These are phyloP conservation scores for Nemurella pictetii DNA, from an alignment of 2,888 invertebrate species.

Conservation along the genomic window DNA sequence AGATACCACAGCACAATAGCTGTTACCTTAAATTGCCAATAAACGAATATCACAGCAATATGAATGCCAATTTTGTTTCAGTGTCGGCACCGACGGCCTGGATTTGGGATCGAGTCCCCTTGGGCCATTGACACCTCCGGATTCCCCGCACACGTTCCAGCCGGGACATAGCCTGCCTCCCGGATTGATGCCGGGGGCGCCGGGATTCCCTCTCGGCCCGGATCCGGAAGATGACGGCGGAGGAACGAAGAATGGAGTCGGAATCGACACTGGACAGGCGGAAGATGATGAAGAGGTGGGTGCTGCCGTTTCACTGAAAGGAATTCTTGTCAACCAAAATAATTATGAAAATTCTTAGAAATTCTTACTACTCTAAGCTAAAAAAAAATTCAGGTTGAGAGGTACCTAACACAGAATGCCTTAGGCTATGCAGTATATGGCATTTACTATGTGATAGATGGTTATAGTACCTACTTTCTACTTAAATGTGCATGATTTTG, in stretches of 20 bases:
- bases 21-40: not conserved
- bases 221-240: not conserved
- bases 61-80: not conserved
- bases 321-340: too few species aligned
- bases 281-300: constrained; percentile 8
- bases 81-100: constrained; percentile 23
- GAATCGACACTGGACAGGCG: not conserved
- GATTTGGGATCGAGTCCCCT: constrained; percentile 28
- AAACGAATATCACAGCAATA: not conserved
- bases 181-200: constrained; percentile 22
- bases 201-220: not conserved
- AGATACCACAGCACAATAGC: too few species aligned
- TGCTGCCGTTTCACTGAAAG: constrained; percentile 17
- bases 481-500: too few species aligned
- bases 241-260: not conserved
- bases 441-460: too few species aligned
- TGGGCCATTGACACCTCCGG: constrained; percentile 37
- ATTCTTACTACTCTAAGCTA: too few species aligned
- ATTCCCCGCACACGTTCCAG: constrained; percentile 38
- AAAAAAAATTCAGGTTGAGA: too few species aligned
- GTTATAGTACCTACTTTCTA: too few species aligned
- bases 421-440: too few species aligned
- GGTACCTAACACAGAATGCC: too few species aligned
- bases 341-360: too few species aligned
- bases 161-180: constrained; percentile 36